Evolutionary conservation across 2,113 vertebrate genomes (phyloP).

Genomic region (Neogobius melanostomus): DNA sequence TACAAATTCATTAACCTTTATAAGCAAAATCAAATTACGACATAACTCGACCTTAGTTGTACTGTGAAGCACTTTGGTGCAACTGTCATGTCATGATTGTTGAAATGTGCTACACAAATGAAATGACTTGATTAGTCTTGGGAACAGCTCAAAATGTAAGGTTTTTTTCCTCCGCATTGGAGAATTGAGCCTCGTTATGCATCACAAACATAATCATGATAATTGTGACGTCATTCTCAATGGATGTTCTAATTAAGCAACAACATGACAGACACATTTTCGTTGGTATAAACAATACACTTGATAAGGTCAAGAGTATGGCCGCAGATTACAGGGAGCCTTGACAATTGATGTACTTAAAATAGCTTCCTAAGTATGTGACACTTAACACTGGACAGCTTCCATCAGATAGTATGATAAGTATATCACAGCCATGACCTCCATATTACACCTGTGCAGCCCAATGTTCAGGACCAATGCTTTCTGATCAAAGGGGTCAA

Average conservation of each 20-base stretch:
- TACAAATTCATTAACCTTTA: no score
- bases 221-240: no score
- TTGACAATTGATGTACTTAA: constrained; percentile 47
- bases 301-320: constrained; percentile 23
- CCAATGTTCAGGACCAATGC: constrained; percentile 24
- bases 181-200: no score
- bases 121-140: no score
- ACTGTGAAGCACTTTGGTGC: no score
- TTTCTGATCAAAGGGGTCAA: constrained; percentile 37
- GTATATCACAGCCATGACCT: constrained; percentile 25
- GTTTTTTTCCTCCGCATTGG: no score
- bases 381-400: constrained; percentile 31
- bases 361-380: constrained; percentile 49
- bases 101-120: no score
- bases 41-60: no score
- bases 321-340: constrained; percentile 31
- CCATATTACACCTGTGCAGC: constrained; percentile 42
- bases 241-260: background rate
- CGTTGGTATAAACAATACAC: constrained; percentile 35
- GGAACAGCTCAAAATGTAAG: no score
- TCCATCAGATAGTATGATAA: constrained; percentile 32
- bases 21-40: no score
- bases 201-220: no score
- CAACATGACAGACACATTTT: background rate
- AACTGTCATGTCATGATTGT: no score